Evolutionary conservation across 2,888 invertebrate species (phyloP).

Genomic region (Hemicrepidius hirtus): DNA sequence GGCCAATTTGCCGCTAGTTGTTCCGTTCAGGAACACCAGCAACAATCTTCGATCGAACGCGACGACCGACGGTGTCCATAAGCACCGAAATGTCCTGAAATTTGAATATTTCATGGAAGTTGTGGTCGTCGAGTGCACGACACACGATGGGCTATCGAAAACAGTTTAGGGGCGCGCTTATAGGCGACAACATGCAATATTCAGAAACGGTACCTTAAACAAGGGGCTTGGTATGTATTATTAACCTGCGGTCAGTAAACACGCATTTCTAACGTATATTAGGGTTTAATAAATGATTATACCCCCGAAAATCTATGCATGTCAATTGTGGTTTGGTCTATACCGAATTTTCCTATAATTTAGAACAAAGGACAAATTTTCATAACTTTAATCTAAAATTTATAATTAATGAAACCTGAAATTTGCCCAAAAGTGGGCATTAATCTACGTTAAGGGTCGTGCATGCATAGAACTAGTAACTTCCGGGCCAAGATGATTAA

Average conservation of each 20-base stretch:
- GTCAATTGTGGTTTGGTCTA: neutral
- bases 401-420: neutral
- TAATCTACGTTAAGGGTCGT: slow-evolving; percentile 8
- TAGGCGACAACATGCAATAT: slow-evolving; percentile 57
- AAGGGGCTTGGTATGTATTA: slow-evolving; percentile 58
- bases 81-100: slow-evolving; percentile 48
- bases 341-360: slow-evolving; percentile 18
- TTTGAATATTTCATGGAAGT: slow-evolving; percentile 59
- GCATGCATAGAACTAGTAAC: neutral
- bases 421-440: neutral
- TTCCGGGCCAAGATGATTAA: slow-evolving; percentile 31
- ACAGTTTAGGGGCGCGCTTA: slow-evolving; percentile 56
- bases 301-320: slow-evolving; percentile 24
- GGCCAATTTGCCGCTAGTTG: slow-evolving; percentile 63
- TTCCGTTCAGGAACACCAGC: slow-evolving; percentile 53
- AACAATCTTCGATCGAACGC: slow-evolving; percentile 46
- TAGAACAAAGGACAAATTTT: neutral
- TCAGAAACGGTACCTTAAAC: slow-evolving; percentile 56
- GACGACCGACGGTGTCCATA: slow-evolving; percentile 21
- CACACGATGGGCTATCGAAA: slow-evolving; percentile 56
- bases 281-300: slow-evolving; percentile 43
- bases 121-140: slow-evolving; percentile 38
- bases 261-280: slow-evolving; percentile 41
- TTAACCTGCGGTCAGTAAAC: slow-evolving; percentile 60
- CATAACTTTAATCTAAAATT: too few species aligned